Evolutionary conservation across 2,797 vertebrate species (phyloP).

Genomic region (Sparidentex hasta): DNA sequence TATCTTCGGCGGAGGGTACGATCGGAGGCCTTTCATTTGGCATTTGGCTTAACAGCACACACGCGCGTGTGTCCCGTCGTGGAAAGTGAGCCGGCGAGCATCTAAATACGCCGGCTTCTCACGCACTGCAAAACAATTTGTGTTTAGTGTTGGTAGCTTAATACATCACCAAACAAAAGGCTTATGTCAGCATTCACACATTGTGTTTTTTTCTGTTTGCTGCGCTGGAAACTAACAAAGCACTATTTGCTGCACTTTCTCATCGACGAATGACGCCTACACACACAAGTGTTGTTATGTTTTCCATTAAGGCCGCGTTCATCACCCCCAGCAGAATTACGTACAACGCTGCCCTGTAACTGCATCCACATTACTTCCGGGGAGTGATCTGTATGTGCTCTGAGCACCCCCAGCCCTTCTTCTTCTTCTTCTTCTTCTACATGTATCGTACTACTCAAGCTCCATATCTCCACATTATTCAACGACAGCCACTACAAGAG

Average conservation of each 20-base stretch:
- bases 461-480: constrained; percentile 49
- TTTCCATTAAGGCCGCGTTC: constrained; percentile 74
- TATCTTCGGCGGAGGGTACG: constrained; percentile 71
- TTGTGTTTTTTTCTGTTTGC: constrained; percentile 51
- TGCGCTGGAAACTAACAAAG: constrained; percentile 65
- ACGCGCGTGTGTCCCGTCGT: constrained; percentile 33
- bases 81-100: constrained; percentile 42
- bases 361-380: constrained; percentile 44
- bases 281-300: constrained; percentile 48
- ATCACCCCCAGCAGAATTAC: constrained; percentile 47
- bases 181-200: constrained; percentile 62
- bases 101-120: constrained; percentile 34
- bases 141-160: constrained; percentile 65
- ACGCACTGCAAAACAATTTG: constrained; percentile 34
- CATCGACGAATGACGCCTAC: constrained; percentile 48
- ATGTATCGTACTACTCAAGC: constrained; percentile 29
- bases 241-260: constrained; percentile 47
- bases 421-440: constrained; percentile 19
- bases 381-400: constrained; percentile 74
- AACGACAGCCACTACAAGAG: constrained; percentile 52
- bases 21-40: constrained; percentile 75
- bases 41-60: constrained; percentile 64
- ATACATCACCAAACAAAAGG: constrained; percentile 66
- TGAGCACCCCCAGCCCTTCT: constrained; percentile 46
- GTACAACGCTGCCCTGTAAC: constrained; percentile 48